These are phyloP conservation scores for Datnioides undecimradiatus DNA, from an alignment of 2,113 vertebrate genomes.

Conservation along the genomic window DNA sequence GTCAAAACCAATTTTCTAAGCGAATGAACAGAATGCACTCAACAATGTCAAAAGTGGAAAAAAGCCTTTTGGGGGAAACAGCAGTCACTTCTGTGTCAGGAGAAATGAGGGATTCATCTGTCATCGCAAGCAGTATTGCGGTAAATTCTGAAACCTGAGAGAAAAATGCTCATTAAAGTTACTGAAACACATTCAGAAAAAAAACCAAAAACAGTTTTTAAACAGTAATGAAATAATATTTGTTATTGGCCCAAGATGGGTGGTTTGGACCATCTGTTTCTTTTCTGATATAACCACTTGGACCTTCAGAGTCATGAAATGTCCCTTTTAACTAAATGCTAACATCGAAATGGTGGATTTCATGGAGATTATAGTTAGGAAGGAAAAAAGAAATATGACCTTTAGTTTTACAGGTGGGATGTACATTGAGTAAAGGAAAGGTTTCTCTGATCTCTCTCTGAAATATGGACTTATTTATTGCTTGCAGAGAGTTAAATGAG, in stretches of 20 bases:
- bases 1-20: conserved; percentile 29
- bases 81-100: conserved; percentile 10
- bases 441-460: too few species aligned
- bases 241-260: not conserved
- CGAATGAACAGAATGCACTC: conserved; percentile 1
- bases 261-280: not conserved
- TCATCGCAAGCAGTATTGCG: not conserved
- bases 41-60: conserved; percentile 27
- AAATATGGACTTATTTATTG: too few species aligned
- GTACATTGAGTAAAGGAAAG: too few species aligned
- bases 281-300: not conserved
- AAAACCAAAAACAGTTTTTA: too few species aligned
- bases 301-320: not conserved
- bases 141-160: not conserved
- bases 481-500: too few species aligned
- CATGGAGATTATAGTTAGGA: too few species aligned
- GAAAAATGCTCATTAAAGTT: not conserved
- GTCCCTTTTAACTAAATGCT: not conserved
- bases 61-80: conserved; percentile 3
- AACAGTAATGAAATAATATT: not conserved
- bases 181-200: not conserved
- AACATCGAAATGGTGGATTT: not conserved
- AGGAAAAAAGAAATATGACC: not conserved
- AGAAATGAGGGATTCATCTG: conserved; percentile 28
- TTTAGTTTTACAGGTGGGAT: not conserved